Evolutionary conservation across 2,797 vertebrate species (phyloP), one percentile per base, ranked within the genome.

Genomic region (Eidolon dupreanum): DNA sequence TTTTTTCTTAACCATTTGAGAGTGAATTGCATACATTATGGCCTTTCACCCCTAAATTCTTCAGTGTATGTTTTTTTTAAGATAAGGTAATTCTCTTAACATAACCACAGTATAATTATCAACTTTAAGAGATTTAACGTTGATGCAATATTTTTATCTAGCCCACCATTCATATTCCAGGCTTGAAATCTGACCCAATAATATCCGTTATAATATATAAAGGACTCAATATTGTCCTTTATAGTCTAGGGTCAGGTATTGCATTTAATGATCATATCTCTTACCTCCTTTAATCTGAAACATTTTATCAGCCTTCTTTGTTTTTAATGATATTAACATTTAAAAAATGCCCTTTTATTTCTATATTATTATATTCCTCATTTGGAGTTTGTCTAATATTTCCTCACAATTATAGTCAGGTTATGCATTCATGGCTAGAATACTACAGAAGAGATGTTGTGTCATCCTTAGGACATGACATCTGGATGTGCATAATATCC

Each of bases 61-160:
- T 96, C 41, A 65, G 19, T 55, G 26, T 38, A 33, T 73, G 65
- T 75, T 97, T 92, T 97, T 92, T 28, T 49, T 88, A 93, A 92
- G 46, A 84, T 88, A 93, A 74, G 57, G 59, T 93, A 85, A 92
- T 88, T 84, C 5, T 86, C 83, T 86, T 74, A 84, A 84, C 7
- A 61, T 81, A 88, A 74, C 70, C 9, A 75, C 43, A 70, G 36
- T 79, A 66, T 0, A 59, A 33, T 92, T 95, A 88, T 38, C 31
- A 65, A 92, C 41, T 89, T 83, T 70, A 83, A 92, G 68, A 84
- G 57, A 57, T 91, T 89, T 66, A 77, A 66, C 1, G 15, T 53
- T 70, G 41, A 78, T 78, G 38, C n/a, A 93, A 24, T 88, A 90
- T 20, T 77, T 92, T 73, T 71, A 83, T 82, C 13, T 93, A 96